Evolutionary conservation across 1,140 invertebrate genomes (phyloP).

Genomic region (Drosophila navojoa): DNA sequence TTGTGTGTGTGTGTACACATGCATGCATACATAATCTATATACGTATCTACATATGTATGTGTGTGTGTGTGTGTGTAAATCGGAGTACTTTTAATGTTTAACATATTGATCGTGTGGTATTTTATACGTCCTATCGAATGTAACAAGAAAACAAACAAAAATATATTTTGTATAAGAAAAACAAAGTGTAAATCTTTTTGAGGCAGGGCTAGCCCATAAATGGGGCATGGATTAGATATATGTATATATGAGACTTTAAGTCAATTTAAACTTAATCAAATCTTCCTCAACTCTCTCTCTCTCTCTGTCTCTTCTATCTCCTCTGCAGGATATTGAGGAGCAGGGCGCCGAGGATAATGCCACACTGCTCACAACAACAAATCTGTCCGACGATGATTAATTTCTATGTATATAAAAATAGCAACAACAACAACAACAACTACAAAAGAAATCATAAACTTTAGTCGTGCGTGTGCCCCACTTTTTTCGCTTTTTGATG

Average conservation of each 20-base stretch:
- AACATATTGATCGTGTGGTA: slow-evolving; percentile 57
- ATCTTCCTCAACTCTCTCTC: neutral
- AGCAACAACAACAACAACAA: slow-evolving; percentile 3
- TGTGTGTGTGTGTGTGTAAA: neutral
- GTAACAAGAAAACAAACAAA: slow-evolving; percentile 39
- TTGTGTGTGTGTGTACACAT: slow-evolving; percentile 18
- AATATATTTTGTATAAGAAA: slow-evolving; percentile 69
- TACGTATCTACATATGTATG: neutral
- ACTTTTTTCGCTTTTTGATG: slow-evolving; percentile 45
- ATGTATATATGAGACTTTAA: too few relatives aligned
- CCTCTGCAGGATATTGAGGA: slow-evolving; percentile 73
- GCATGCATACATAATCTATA: neutral
- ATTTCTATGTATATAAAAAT: slow-evolving; percentile 31
- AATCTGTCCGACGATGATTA: slow-evolving; percentile 83
- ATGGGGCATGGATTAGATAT: neutral
- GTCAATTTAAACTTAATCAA: neutral
- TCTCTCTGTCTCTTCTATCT: neutral
- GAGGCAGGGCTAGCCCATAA: neutral
- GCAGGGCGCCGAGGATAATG: slow-evolving; percentile 79
- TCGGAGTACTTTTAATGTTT: slow-evolving; percentile 38
- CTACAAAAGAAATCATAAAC: neutral
- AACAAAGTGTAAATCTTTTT: slow-evolving; percentile 7
- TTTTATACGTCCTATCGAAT: slow-evolving; percentile 66
- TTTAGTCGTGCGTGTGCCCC: slow-evolving; percentile 30
- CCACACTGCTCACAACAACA: slow-evolving; percentile 77